Conservation (phyloP, 2,888 invertebrate species). For the Bellardia bayeri region DNA sequence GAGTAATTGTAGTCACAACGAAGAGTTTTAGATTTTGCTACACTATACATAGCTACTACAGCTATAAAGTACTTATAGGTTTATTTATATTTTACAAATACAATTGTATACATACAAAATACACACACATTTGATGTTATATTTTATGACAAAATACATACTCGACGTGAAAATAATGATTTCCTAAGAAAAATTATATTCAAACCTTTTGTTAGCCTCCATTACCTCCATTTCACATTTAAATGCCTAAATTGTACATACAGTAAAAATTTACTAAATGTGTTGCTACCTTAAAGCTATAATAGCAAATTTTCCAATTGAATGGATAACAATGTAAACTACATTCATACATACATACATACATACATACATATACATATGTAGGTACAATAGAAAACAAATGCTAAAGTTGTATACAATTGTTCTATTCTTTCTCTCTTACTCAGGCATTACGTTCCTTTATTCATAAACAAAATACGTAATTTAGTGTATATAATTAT, state of each 20-base stretch:
- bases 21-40: not conserved
- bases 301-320: constrained; percentile 47
- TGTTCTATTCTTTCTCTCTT: not conserved
- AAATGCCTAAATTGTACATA: not conserved
- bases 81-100: not conserved
- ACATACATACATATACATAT: not conserved
- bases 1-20: not conserved
- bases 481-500: constrained; percentile 21
- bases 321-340: constrained; percentile 24
- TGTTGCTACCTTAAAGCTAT: constrained; percentile 3
- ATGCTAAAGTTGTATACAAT: not conserved
- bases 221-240: not conserved
- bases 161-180: not conserved
- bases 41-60: not conserved
- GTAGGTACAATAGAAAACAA: not conserved
- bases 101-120: not conserved
- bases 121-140: not conserved
- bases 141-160: not conserved
- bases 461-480: constrained; percentile 8
- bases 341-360: not conserved
- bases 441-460: not conserved
- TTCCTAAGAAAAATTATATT: not conserved
- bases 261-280: not conserved
- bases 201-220: not conserved
- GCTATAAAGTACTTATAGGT: not conserved